Evolutionary conservation across 2,888 invertebrate species (phyloP), one percentile per base, ranked within the genome.

Genomic region (Drosophila paranaensis): DNA sequence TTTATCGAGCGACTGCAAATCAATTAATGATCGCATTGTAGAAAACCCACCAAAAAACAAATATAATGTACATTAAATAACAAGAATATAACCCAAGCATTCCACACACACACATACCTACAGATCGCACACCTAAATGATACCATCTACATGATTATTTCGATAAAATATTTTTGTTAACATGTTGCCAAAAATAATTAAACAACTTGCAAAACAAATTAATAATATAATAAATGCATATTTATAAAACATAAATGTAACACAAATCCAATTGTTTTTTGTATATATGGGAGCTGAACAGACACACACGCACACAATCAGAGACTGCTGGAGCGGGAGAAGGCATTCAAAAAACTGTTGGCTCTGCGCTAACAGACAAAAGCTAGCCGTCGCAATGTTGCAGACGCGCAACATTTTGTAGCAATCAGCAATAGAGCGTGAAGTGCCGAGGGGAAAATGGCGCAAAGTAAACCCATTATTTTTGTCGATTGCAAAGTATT

Each of bases 81-180:
- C 63, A 62, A 62, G 50, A 46, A 64, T 77, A 77, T 74, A 64
- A 58, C 50, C 77, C 60, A 51, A 46, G 60, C 79, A 72, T 80
- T 79, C 70, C 80, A 56, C 14, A 43, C 27, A 53, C 33, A 33
- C 53, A 64, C 20, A 64, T 48, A 63, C 43, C 62, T 20, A 68
- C 56, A 63, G 60, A 66, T 42, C 56, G 45, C 13, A 64, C 64
- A 51, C 51, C 51, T 30, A 66, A 62, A 54, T 63, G 60, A 64
- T 55, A 56, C 51, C 61, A 72, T 77, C 16, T 53, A 40, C 78
- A 67, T 72, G 58, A 73, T 80, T 64, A 73, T 74, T 76, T 60
- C 64, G 77, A 76, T 66, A 80, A 73, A 82, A 71, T 82, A 81
- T 82, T 82, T 82, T 81, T 81, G 83, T 81, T 81, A 81, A 80